Conservation (phyloP, 2,113 vertebrate genomes). For the Alligator mississippiensis region DNA sequence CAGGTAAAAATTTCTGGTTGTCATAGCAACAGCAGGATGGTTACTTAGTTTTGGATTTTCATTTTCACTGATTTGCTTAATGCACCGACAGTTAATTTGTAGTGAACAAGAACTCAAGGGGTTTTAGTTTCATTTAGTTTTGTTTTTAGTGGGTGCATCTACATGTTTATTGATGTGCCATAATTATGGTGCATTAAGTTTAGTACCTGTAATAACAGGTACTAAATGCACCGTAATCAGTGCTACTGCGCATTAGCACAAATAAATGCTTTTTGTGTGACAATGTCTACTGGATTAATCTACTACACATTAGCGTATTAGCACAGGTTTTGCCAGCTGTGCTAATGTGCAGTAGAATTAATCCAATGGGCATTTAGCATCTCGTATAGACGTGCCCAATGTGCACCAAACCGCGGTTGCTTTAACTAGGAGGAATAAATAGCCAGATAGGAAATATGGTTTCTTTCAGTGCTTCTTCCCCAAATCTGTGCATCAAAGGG, state of each 20-base stretch:
- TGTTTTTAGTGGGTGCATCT: conserved; percentile 23
- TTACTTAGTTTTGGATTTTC: conserved; percentile 72
- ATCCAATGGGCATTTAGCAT: too few relatives aligned
- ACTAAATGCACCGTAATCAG: too few relatives aligned
- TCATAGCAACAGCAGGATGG: conserved; percentile 72
- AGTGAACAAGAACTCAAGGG: conserved; percentile 65
- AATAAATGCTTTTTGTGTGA: too few relatives aligned
- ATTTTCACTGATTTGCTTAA: conserved; percentile 76
- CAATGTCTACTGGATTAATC: too few relatives aligned
- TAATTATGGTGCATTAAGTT: too few relatives aligned
- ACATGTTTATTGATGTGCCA: too few relatives aligned
- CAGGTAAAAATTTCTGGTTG: conserved; percentile 76
- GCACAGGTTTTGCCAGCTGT: too few relatives aligned
- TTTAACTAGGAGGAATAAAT: conserved; percentile 50
- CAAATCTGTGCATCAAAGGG: background rate
- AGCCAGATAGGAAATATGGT: background rate
- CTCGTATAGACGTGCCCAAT: background rate
- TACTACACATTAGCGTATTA: too few relatives aligned
- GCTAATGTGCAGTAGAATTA: too few relatives aligned
- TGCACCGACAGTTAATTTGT: conserved; percentile 69
- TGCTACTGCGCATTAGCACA: too few relatives aligned
- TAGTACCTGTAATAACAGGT: too few relatives aligned
- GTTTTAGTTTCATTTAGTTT: background rate
- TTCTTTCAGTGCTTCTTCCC: conserved; percentile 37
- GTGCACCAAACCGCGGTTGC: conserved; percentile 25